Percentiles rank a stretch among this genome's conserved stretches.
Evolutionary conservation across 92 coral and sea anemone genomes (phyloP).

Genomic region (Scolanthus callimorphus): DNA sequence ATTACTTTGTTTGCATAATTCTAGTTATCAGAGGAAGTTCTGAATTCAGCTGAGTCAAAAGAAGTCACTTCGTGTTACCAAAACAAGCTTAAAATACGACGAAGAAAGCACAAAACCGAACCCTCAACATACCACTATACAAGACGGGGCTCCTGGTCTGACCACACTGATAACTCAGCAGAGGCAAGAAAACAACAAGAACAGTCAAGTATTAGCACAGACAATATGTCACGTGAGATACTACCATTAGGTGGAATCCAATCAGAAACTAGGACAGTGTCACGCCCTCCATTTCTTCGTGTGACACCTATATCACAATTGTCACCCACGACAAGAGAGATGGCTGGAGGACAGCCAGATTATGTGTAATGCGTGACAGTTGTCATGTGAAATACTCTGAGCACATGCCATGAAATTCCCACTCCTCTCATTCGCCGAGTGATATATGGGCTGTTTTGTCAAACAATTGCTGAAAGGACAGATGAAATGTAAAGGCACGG

Average conservation of each 20-base stretch:
- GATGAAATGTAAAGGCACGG: too few relatives aligned
- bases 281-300: slow-evolving; percentile 46
- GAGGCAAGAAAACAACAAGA: slow-evolving; percentile 35
- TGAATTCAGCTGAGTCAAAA: slow-evolving; percentile 18
- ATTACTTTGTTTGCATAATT: too few relatives aligned
- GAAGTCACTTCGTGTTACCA: slow-evolving; percentile 36
- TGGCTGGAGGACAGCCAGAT: slow-evolving; percentile 85
- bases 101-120: slow-evolving; percentile 54
- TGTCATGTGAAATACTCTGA: too few relatives aligned
- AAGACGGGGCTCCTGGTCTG: slow-evolving; percentile 67
- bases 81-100: slow-evolving; percentile 34
- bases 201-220: slow-evolving; percentile 9
- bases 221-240: slow-evolving; percentile 23
- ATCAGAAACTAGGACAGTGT: slow-evolving; percentile 6
- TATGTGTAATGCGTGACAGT: too few relatives aligned
- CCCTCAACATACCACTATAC: slow-evolving; percentile 58
- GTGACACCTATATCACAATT: slow-evolving; percentile 62
- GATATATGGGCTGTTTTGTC: too few relatives aligned
- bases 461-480: too few relatives aligned
- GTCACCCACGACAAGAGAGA: slow-evolving; percentile 65
- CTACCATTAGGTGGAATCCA: slow-evolving; percentile 13
- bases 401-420: too few relatives aligned
- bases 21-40: slow-evolving; percentile 45
- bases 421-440: too few relatives aligned
- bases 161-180: slow-evolving; percentile 56